Evolutionary conservation across 2,888 invertebrate genomes (phyloP), one percentile per base, ranked within the genome.

Genomic region (Morinoia aosen): DNA sequence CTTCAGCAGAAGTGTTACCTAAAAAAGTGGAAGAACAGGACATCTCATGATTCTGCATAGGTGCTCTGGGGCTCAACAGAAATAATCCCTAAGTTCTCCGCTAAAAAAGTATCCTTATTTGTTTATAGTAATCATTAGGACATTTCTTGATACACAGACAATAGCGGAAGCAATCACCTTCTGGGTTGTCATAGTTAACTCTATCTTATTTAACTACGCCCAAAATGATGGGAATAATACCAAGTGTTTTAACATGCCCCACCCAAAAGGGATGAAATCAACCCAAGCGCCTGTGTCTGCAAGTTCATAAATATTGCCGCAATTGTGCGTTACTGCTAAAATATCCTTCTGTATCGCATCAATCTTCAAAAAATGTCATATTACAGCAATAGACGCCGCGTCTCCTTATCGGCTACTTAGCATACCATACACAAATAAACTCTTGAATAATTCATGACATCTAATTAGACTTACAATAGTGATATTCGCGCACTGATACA

Each of bases 381-480:
- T 76, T 76, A 33, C 25, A 33, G 76, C 76, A 76, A 76, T 76
- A 76, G 76, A 76, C 33, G 76, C 76, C 76, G 76, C 76, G 76
- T 76, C 76, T 76, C 76, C 76, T 76, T 76, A 76, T 76, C 76
- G 76, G 61, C 76, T 76, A 76, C 76, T 76, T 76, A 76, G 76
- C 76, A 76, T 76, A 76, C 76, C 76, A 25, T 76, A 76, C 76
- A 76, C 76, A 76, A 76, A 76, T 76, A 76, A 76, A 76, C 76
- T 76, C 76, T 19, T 76, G 76, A 76, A 76, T 76, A 76, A 76
- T 76, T 76, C 76, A 76, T 76, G 76, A 76, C 76, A 33, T 76
- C 76, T 76, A 76, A 76, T 76, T 76, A 76, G 76, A 76, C 76
- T 76, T 76, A 76, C 76, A 76, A 76, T 76, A 76, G 76, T 76